phyloP scores from a whole-genome alignment of 2,113 vertebrate genomes.

The Tragelaphus strepsiceros region DNA sequence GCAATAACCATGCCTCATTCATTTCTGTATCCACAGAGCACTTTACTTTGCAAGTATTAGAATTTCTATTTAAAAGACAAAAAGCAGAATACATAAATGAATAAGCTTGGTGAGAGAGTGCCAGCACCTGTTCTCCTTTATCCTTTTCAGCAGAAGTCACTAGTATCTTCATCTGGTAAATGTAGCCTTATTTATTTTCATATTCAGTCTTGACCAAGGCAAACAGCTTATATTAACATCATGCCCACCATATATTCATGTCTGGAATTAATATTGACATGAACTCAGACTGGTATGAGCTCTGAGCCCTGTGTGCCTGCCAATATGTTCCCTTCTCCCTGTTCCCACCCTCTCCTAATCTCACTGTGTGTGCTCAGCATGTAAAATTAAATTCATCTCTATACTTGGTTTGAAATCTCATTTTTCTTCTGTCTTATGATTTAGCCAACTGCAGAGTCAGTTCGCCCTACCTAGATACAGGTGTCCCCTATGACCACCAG shows the following conservation, averaged over 20 bases:
- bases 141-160: background rate
- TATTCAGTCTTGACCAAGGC: background rate
- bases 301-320: background rate
- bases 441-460: background rate
- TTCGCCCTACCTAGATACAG: background rate
- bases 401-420: background rate
- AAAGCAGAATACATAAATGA: background rate
- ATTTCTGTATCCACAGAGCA: conserved; percentile 5
- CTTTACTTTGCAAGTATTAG: background rate
- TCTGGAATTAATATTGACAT: background rate
- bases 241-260: background rate
- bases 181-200: background rate
- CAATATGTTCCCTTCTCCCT: background rate
- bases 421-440: background rate
- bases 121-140: background rate
- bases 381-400: conserved; percentile 3
- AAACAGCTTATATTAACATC: background rate
- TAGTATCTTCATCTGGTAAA: background rate
- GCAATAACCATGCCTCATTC: background rate
- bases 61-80: background rate
- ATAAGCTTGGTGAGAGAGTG: background rate
- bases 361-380: background rate
- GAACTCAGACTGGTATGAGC: background rate
- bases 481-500: background rate
- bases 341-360: background rate